Conservation (phyloP, 2,888 invertebrate genomes). For the Tetramorium bicarinatum region DNA sequence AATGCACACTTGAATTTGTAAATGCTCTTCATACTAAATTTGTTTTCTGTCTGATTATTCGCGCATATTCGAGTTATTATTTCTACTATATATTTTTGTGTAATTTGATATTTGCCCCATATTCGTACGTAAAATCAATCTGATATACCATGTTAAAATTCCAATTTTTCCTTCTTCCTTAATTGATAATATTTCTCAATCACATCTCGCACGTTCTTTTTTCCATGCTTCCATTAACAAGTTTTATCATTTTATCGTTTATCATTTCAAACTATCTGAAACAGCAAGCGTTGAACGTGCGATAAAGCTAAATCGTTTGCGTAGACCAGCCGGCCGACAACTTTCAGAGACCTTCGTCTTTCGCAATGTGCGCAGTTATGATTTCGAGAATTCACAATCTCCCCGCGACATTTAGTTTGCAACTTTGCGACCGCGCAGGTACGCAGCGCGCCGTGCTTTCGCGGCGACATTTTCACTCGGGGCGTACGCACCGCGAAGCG, state of each 20-base stretch:
- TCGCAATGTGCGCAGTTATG: background rate
- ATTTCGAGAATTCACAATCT: slow-evolving; percentile 20
- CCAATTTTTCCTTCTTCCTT: background rate
- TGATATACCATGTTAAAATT: background rate
- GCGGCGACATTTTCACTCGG: slow-evolving; percentile 61
- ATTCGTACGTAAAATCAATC: background rate
- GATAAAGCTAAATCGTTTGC: background rate
- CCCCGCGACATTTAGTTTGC: slow-evolving; percentile 54
- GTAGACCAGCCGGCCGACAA: background rate
- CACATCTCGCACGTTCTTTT: background rate
- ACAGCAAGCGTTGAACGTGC: background rate
- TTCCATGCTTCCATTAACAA: background rate
- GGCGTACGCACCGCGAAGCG: background rate
- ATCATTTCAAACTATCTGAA: background rate
- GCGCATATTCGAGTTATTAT: background rate
- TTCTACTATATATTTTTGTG: background rate
- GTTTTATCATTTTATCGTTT: background rate
- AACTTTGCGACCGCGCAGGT: slow-evolving; percentile 59
- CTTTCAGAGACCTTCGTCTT: background rate
- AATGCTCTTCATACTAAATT: background rate
- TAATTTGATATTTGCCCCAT: background rate
- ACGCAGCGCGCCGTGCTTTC: slow-evolving; percentile 14
- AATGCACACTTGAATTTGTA: slow-evolving; percentile 14
- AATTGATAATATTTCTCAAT: background rate
- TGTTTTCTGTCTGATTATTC: background rate